Conservation (phyloP, 64 coral and sea anemone genomes). For the Exaiptasia diaphana region DNA sequence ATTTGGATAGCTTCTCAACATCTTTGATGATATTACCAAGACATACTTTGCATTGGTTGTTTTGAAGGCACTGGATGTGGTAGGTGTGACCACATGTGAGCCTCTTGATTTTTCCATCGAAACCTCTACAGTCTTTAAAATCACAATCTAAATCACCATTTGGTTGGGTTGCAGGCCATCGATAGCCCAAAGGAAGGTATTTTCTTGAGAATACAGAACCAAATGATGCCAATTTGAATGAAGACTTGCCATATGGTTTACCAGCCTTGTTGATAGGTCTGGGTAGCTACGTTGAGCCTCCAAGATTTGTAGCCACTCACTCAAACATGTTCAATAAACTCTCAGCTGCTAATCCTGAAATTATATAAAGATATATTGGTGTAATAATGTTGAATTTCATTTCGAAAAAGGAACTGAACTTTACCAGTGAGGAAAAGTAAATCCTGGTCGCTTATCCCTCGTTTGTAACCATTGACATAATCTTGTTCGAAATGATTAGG, state of each 20-base stretch:
- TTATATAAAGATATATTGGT: background rate
- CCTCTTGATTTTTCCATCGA: background rate
- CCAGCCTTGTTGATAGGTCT: slow-evolving; percentile 46
- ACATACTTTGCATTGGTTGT: background rate
- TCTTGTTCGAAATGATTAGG: slow-evolving; percentile 30
- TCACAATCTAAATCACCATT: slow-evolving; percentile 32
- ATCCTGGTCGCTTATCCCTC: slow-evolving; percentile 61
- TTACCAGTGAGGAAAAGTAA: slow-evolving; percentile 54
- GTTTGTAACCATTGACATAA: slow-evolving; percentile 20
- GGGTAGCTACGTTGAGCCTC: background rate
- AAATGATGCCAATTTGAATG: slow-evolving; percentile 38
- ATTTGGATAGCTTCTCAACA: slow-evolving; percentile 2
- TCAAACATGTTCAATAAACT: slow-evolving; percentile 50
- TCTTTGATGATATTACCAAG: slow-evolving; percentile 35
- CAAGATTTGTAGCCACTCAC: slow-evolving; percentile 54
- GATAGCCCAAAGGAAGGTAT: slow-evolving; percentile 44
- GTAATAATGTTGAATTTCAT: background rate
- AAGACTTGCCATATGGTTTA: slow-evolving; percentile 30
- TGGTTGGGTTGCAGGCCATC: slow-evolving; percentile 30
- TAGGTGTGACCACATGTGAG: background rate
- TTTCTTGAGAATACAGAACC: slow-evolving; percentile 8
- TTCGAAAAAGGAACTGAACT: no score
- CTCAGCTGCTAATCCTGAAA: slow-evolving; percentile 50
- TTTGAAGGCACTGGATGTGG: background rate
- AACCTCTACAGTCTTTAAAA: background rate